These are phyloP conservation scores for Pristionchus arcanus DNA, from an alignment of 2,888 invertebrate genomes.

Conservation along the genomic window DNA sequence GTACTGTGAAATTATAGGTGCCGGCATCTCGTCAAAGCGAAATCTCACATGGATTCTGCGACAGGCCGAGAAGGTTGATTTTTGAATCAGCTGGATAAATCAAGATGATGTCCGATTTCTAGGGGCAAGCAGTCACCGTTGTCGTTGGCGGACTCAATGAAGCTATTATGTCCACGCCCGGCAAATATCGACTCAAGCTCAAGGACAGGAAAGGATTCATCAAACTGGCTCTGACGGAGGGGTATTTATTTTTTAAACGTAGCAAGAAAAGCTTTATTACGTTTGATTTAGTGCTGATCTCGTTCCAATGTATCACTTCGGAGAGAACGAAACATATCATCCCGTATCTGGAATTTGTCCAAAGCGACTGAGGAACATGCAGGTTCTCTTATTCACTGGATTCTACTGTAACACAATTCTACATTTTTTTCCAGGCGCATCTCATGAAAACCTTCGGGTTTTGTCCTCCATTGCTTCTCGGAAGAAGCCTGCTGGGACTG, in stretches of 20 bases:
- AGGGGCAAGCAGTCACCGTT: constrained; percentile 8
- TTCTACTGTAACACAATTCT: neutral
- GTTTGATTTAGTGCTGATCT: neutral
- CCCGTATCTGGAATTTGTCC: neutral
- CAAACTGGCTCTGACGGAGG: neutral
- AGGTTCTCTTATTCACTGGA: neutral
- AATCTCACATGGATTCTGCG: neutral
- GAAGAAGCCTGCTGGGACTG: constrained; percentile 9
- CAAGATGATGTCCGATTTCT: neutral
- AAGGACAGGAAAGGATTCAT: constrained; percentile 33
- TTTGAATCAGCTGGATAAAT: neutral
- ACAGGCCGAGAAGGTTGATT: neutral
- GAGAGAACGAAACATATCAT: constrained; percentile 16
- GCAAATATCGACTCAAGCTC: neutral
- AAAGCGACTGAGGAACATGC: constrained; percentile 12
- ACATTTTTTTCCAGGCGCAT: neutral
- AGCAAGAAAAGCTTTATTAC: neutral
- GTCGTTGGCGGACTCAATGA: constrained; percentile 6
- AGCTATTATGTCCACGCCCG: neutral
- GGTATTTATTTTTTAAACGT: neutral
- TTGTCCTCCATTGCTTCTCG: neutral
- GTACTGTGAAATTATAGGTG: neutral
- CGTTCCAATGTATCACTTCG: constrained; percentile 38
- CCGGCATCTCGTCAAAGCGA: neutral
- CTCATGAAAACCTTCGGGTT: neutral